These are phyloP conservation scores for Phoenicopterus ruber DNA, from an alignment of 2,113 vertebrate species.

Conservation along the genomic window DNA sequence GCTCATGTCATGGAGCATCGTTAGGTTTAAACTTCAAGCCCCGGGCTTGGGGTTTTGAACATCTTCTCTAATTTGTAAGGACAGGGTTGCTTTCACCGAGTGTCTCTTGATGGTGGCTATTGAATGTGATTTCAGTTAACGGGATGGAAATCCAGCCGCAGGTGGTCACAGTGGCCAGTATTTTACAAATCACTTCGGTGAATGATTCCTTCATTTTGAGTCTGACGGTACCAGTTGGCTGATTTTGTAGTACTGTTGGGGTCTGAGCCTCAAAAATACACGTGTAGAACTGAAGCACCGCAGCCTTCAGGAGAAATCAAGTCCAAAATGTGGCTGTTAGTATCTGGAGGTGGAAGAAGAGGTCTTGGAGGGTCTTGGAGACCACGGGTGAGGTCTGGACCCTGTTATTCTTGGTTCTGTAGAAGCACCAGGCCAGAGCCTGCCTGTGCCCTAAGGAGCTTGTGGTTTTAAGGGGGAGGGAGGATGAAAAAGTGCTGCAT, in stretches of 20 bases:
- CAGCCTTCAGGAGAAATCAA: background rate
- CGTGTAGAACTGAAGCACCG: background rate
- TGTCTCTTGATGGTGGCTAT: background rate
- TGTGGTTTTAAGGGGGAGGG: background rate
- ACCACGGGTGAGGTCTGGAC: background rate
- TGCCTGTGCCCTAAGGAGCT: background rate
- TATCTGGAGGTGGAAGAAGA: background rate
- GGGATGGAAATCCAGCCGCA: background rate
- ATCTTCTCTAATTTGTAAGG: background rate
- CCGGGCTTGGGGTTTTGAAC: background rate
- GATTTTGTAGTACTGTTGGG: background rate
- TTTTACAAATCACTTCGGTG: background rate
- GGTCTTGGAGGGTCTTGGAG: background rate
- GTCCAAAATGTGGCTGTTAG: background rate
- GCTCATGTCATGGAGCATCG: background rate
- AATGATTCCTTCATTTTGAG: background rate
- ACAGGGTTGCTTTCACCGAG: background rate
- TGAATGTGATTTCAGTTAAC: background rate
- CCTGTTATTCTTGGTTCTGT: background rate
- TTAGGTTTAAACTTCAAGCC: background rate
- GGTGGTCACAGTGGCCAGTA: background rate
- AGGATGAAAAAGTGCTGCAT: background rate
- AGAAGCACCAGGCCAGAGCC: background rate
- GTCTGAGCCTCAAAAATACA: background rate
- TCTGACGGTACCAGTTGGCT: background rate